A percentile compares a stretch with the other conserved stretches of the same genome.
Conservation (phyloP, 2,797 vertebrate genomes). For the Microcaecilia unicolor region DNA sequence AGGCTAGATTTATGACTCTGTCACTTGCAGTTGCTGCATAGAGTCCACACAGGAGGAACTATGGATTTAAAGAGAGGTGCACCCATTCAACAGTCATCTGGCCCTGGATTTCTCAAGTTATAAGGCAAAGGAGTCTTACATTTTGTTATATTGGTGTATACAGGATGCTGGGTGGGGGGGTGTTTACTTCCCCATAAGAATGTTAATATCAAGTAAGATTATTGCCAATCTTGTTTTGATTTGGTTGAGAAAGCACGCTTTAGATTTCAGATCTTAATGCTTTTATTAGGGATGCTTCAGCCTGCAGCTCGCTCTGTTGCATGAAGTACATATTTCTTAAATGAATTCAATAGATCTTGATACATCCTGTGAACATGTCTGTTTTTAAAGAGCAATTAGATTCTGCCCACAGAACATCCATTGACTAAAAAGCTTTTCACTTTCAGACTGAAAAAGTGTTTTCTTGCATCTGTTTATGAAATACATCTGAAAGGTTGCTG, state of each 20-base stretch:
- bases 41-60: no score
- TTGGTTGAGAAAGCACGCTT: neutral
- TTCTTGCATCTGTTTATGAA: slow-evolving; percentile 22
- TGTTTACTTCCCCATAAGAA: no score
- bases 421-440: slow-evolving; percentile 7
- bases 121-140: no score
- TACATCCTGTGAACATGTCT: slow-evolving; percentile 16
- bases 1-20: no score
- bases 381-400: slow-evolving; percentile 26
- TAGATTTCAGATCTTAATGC: neutral
- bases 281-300: slow-evolving; percentile 12
- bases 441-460: slow-evolving; percentile 19
- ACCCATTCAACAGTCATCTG: no score
- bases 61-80: no score
- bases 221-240: slow-evolving; percentile 10
- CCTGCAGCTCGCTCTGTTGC: slow-evolving; percentile 2
- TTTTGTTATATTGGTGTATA: no score
- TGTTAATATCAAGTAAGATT: no score
- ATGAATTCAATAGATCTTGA: slow-evolving; percentile 23
- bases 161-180: no score
- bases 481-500: slow-evolving; percentile 19
- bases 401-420: slow-evolving; percentile 14
- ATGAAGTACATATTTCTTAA: slow-evolving; percentile 16
- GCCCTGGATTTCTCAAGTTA: no score
- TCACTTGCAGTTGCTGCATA: no score